These are phyloP conservation scores for Plagiodera versicolora DNA, from an alignment of 2,888 invertebrate species.

Conservation along the genomic window DNA sequence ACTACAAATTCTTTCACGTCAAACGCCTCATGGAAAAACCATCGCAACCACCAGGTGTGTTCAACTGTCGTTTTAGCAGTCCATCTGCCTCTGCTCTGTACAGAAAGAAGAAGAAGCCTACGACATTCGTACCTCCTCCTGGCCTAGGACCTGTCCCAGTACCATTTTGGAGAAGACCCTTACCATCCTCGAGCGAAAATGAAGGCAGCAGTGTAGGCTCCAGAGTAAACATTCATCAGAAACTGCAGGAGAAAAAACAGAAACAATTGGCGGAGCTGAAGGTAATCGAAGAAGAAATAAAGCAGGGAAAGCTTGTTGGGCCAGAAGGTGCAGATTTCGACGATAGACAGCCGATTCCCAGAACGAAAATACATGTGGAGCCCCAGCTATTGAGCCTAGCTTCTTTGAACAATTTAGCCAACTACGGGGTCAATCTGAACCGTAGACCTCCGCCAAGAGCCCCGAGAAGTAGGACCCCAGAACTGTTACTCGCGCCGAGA, in stretches of 20 bases:
- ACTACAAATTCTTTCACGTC: conserved; percentile 84
- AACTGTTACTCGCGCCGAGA: conserved; percentile 76
- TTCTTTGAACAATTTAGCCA: conserved; percentile 52
- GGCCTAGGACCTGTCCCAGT: conserved; percentile 57
- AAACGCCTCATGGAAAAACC: conserved; percentile 59
- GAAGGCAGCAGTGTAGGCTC: conserved; percentile 71
- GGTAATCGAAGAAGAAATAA: conserved; percentile 84
- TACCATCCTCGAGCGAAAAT: conserved; percentile 73
- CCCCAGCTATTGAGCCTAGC: conserved; percentile 62
- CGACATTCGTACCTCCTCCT: conserved; percentile 77
- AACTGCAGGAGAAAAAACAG: conserved; percentile 84
- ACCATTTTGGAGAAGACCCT: conserved; percentile 75
- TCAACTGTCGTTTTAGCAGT: conserved; percentile 83
- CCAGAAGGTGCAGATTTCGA: conserved; percentile 58
- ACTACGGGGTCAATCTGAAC: conserved; percentile 51
- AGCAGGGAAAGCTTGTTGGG: conserved; percentile 66
- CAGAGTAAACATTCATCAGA: conserved; percentile 82
- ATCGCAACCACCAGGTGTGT: conserved; percentile 70
- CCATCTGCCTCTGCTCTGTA: conserved; percentile 56
- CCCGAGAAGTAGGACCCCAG: conserved; percentile 68
- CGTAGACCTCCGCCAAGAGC: conserved; percentile 51
- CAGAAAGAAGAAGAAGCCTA: conserved; percentile 89
- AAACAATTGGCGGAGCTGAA: conserved; percentile 82
- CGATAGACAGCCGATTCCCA: conserved; percentile 68
- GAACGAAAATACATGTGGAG: conserved; percentile 65